phyloP scores from a whole-genome alignment of 2,888 invertebrate species.

The Glyphotaelius pellucidus region DNA sequence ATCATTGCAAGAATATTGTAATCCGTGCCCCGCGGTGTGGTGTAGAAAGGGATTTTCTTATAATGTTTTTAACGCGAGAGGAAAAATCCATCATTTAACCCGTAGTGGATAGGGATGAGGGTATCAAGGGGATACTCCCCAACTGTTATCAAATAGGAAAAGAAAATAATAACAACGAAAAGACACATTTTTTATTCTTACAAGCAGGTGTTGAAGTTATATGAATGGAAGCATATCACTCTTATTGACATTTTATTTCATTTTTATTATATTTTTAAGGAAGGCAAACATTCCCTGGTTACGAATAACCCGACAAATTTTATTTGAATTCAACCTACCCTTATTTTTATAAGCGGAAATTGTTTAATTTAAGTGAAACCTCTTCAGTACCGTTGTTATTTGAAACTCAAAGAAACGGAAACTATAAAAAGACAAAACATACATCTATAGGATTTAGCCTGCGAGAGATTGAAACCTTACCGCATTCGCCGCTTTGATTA shows the following conservation, averaged over 20 bases:
- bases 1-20: slow-evolving; percentile 37
- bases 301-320: too few species aligned
- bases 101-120: background rate
- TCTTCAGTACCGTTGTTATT: too few species aligned
- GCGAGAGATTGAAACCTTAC: too few species aligned
- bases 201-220: background rate
- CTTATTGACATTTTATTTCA: background rate
- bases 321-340: too few species aligned
- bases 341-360: too few species aligned
- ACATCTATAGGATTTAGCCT: too few species aligned
- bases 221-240: background rate
- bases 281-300: too few species aligned
- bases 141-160: background rate
- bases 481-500: too few species aligned
- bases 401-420: too few species aligned
- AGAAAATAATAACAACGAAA: background rate
- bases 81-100: background rate
- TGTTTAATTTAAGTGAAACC: too few species aligned
- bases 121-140: background rate
- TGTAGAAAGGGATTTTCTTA: background rate
- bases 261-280: too few species aligned
- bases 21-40: slow-evolving; percentile 26
- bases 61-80: background rate
- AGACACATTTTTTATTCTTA: background rate
- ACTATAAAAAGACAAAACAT: too few species aligned